Conservation (phyloP, 2,113 vertebrate genomes). For the Lepisosteus oculatus region DNA sequence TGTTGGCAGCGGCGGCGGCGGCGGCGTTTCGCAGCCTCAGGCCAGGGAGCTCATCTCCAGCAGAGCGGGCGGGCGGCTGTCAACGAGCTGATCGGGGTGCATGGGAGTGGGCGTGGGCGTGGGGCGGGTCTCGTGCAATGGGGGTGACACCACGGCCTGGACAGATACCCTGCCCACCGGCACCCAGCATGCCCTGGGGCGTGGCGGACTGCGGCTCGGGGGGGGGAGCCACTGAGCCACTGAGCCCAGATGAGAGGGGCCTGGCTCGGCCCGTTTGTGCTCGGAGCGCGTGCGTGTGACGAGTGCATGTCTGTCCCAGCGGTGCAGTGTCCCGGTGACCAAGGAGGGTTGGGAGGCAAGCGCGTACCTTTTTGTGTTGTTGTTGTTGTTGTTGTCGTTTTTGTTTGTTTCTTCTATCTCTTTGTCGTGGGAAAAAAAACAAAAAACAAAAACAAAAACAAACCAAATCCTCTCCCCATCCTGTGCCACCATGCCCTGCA, state of each 20-base stretch:
- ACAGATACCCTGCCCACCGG: no score
- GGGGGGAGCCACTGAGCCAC: no score
- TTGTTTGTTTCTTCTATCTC: conserved; percentile 14
- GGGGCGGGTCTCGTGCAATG: not conserved
- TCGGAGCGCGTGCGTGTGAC: not conserved
- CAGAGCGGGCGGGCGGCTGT: no score
- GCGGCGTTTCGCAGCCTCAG: no score
- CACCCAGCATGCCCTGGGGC: no score
- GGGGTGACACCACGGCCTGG: no score
- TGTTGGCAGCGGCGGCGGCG: no score
- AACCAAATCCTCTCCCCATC: conserved; percentile 8
- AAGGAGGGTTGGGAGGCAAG: not conserved
- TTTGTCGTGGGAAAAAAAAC: conserved; percentile 25
- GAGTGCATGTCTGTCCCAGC: not conserved
- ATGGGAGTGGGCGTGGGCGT: not conserved
- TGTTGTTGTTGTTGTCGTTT: no score
- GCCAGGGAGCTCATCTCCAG: no score
- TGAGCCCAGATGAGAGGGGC: no score
- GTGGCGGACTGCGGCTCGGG: no score
- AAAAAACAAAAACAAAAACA: not conserved
- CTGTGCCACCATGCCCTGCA: conserved; percentile 32
- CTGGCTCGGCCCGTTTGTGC: no score
- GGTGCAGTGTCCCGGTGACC: not conserved
- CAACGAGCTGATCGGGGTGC: not conserved
- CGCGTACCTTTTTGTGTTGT: not conserved